phyloP scores from a whole-genome alignment of 2,888 invertebrate genomes.

The Punctoribates punctum region DNA sequence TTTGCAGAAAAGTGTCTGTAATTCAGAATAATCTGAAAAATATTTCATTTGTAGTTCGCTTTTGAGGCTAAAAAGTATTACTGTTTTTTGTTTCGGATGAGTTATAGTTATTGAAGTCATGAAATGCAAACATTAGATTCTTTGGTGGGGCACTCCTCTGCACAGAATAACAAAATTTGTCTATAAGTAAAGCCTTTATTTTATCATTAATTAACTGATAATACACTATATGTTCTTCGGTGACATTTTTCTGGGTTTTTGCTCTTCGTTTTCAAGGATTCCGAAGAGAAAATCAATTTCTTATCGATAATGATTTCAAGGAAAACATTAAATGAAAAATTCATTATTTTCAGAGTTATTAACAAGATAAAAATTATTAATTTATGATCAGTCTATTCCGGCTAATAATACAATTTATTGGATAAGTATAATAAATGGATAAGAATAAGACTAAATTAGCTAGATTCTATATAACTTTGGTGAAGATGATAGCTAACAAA shows the following conservation, averaged over 20 bases:
- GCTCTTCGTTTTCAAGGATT: constrained; percentile 12
- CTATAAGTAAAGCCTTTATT: neutral
- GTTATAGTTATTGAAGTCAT: neutral
- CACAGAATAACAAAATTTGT: neutral
- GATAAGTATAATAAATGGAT: no score
- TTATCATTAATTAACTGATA: constrained; percentile 16
- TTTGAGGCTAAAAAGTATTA: neutral
- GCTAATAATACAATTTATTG: no score
- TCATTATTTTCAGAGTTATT: neutral
- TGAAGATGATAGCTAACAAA: no score
- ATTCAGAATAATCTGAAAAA: no score
- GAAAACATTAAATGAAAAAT: neutral
- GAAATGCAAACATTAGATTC: constrained; percentile 17
- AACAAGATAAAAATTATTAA: no score
- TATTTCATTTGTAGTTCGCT: neutral
- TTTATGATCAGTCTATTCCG: no score
- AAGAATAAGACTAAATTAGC: no score
- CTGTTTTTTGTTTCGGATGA: neutral
- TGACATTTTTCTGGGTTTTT: neutral
- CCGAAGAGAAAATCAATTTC: neutral
- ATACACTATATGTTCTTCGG: neutral
- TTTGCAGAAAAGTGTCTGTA: no score
- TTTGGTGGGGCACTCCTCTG: constrained; percentile 18
- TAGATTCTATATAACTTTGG: no score
- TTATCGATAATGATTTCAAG: neutral